Evolutionary conservation across 2,797 vertebrate genomes (phyloP), one percentile per base, ranked within the genome.

Genomic region (Galaxias olidus): DNA sequence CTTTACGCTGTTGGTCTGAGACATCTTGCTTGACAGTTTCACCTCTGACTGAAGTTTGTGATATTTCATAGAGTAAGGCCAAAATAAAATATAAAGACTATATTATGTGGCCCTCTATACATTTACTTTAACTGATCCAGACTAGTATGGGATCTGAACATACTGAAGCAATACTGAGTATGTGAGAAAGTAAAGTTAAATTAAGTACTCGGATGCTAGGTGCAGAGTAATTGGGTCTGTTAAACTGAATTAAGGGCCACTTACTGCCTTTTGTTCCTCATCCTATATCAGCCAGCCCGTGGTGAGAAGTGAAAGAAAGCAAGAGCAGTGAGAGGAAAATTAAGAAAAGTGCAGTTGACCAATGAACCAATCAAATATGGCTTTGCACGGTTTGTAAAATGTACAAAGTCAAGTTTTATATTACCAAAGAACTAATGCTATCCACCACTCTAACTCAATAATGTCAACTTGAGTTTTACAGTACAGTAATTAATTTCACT

Each of bases 211-310:
- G 10, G 12, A 8, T 54, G 18, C 52, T 40, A 20, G 18, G 10
- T 10, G 18, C 14, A 20, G 53, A 8, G 53, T 56, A 68, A 76
- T 60, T 46, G 61, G 73, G 65, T 65, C 62, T 72, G 66, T 62
- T 65, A 77, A 86, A 87, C 72, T 80, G 73, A 84, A 85, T 87
- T 76, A 78, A 82, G 65, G 75, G 83, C 80, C 88, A 98, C 97
- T 99, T 95, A 98, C 96, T 87, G 95, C 91, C 93, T 97, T 98
- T 87, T 98, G 96, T 80, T 99, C 97, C 91, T 99, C 97, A 80
- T 99, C 97, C 97, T 98, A 75, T 98, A 75, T 70, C 88, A 61
- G 87, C 80, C 67, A 88, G 81, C 84, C 77, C 76, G 84, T 65
- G 82, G 78, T 82, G 64, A 84, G 83, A 73, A 78, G 70, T 63